phyloP scores from a whole-genome alignment of 2,888 invertebrate species.

The Ectropis crepuscularia region DNA sequence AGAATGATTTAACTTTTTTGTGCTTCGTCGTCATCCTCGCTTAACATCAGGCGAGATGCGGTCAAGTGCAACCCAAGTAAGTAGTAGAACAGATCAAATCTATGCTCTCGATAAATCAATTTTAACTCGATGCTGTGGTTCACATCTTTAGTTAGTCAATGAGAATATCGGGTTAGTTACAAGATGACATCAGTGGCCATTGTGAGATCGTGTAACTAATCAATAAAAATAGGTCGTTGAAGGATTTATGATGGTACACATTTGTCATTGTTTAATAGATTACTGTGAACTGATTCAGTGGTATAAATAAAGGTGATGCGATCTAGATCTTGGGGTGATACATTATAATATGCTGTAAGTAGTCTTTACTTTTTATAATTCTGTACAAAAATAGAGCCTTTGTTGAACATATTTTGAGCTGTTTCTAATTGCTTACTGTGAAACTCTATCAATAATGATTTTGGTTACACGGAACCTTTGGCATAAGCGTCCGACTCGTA shows the following conservation, averaged over 20 bases:
- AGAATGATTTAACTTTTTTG: neutral
- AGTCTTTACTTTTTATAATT: neutral
- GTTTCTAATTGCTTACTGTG: no score
- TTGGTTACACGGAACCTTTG: no score
- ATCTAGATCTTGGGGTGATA: conserved; percentile 1
- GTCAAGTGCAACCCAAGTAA: no score
- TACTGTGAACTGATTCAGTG: conserved; percentile 29
- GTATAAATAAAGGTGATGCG: conserved; percentile 27
- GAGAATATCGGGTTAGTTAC: conserved; percentile 20
- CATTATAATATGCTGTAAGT: neutral
- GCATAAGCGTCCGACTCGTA: no score
- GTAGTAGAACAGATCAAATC: no score
- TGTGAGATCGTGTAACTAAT: conserved; percentile 28
- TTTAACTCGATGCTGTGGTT: neutral
- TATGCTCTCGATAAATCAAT: no score
- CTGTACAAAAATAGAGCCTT: no score
- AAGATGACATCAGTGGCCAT: conserved; percentile 31
- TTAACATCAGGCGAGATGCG: no score
- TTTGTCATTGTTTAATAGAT: conserved; percentile 23
- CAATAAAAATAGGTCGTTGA: conserved; percentile 30
- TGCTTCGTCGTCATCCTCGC: neutral
- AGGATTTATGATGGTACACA: conserved; percentile 25
- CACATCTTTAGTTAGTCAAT: conserved; percentile 1
- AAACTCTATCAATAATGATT: no score
- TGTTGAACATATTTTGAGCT: no score